phyloP scores from a whole-genome alignment of 2,797 vertebrate genomes.

The Sorex maritimensis region DNA sequence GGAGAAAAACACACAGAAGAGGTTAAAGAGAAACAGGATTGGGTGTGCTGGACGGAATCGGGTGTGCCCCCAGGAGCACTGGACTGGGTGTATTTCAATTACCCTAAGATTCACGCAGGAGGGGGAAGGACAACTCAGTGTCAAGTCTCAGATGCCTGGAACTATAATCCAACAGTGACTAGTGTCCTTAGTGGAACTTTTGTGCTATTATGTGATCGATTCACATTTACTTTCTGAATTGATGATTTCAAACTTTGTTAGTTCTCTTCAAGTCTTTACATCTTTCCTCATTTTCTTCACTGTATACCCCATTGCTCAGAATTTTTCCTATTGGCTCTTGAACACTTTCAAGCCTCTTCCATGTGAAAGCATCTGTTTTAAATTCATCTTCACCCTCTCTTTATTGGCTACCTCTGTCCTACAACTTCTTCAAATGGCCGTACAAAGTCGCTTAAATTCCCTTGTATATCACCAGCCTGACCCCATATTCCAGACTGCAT shows the following conservation, averaged over 20 bases:
- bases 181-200: no score
- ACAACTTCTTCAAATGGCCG: background rate
- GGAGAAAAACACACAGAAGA: no score
- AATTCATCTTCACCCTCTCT: background rate
- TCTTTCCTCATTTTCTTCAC: background rate
- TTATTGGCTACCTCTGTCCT: background rate
- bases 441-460: background rate
- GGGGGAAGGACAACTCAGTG: no score
- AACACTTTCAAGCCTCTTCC: background rate
- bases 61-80: no score
- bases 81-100: no score
- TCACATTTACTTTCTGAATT: conserved; percentile 34
- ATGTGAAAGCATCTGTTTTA: background rate
- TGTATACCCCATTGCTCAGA: background rate
- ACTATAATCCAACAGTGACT: no score
- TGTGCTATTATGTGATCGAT: background rate
- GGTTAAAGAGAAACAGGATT: no score
- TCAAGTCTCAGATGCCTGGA: no score
- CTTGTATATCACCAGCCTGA: background rate
- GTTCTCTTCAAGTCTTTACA: background rate
- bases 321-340: background rate
- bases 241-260: background rate
- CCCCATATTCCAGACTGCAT: background rate
- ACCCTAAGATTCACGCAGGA: no score
- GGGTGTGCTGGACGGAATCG: no score